Evolutionary conservation across 1,140 invertebrate genomes (phyloP).

Genomic region (Drosophila grimshawi): DNA sequence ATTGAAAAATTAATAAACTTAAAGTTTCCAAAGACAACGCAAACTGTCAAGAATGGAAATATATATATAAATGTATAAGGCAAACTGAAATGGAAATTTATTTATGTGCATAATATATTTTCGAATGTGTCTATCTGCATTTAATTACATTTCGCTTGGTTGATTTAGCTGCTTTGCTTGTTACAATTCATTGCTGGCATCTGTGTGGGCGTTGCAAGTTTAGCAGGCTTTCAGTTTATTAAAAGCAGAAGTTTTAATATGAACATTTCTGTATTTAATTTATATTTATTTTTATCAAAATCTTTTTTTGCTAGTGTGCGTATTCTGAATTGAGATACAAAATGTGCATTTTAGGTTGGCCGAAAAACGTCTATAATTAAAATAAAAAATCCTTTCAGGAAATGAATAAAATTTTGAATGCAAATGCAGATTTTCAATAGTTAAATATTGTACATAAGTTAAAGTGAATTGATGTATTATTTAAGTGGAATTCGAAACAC

Average conservation of each 20-base stretch:
- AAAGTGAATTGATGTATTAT: neutral
- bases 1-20: too few species aligned
- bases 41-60: neutral
- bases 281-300: neutral
- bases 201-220: conserved; percentile 37
- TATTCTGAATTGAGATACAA: too few species aligned
- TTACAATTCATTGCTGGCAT: conserved; percentile 41
- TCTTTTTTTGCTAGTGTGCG: too few species aligned
- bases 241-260: neutral
- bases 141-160: conserved; percentile 38
- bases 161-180: conserved; percentile 38
- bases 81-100: too few species aligned
- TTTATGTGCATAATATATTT: neutral
- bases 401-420: too few species aligned
- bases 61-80: neutral
- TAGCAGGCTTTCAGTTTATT: neutral
- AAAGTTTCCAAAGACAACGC: neutral
- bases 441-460: too few species aligned
- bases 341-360: too few species aligned
- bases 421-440: too few species aligned
- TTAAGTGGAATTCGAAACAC: neutral
- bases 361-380: too few species aligned
- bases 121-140: conserved; percentile 21
- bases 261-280: neutral
- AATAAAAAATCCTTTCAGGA: too few species aligned